Evolutionary conservation across 2,797 vertebrate species (phyloP).

Genomic region (Notolepis coatsorum): DNA sequence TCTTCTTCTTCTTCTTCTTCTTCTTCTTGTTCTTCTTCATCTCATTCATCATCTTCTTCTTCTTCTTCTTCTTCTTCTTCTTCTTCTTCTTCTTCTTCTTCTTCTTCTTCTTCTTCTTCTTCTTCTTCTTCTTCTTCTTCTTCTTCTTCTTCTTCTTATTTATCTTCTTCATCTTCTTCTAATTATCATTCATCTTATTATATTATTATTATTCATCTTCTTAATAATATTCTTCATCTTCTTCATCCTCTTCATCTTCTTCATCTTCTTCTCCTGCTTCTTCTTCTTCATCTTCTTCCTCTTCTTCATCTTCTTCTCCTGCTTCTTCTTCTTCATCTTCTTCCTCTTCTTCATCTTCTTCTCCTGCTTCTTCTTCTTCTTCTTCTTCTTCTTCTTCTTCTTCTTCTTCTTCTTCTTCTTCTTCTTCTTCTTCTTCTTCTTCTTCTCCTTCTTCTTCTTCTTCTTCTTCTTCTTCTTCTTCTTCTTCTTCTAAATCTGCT

Average conservation of each 20-base stretch:
- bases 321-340: background rate
- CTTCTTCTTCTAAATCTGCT: too few species aligned
- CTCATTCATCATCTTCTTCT: too few species aligned
- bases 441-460: too few species aligned
- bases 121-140: background rate
- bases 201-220: background rate
- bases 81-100: too few species aligned
- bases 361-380: too few species aligned
- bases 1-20: background rate
- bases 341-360: too few species aligned
- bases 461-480: too few species aligned
- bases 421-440: too few species aligned
- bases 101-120: background rate
- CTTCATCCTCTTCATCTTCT: slow-evolving; percentile 8
- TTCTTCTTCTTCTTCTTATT: slow-evolving; percentile 20
- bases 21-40: background rate
- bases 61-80: background rate
- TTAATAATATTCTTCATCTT: slow-evolving; percentile 4
- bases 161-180: slow-evolving; percentile 13
- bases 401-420: too few species aligned
- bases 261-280: slow-evolving; percentile 1
- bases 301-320: background rate
- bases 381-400: too few species aligned
- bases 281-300: background rate
- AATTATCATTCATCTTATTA: slow-evolving; percentile 14